Evolutionary conservation across 2,888 invertebrate genomes (phyloP).

Genomic region (Athripsodes cinereus): DNA sequence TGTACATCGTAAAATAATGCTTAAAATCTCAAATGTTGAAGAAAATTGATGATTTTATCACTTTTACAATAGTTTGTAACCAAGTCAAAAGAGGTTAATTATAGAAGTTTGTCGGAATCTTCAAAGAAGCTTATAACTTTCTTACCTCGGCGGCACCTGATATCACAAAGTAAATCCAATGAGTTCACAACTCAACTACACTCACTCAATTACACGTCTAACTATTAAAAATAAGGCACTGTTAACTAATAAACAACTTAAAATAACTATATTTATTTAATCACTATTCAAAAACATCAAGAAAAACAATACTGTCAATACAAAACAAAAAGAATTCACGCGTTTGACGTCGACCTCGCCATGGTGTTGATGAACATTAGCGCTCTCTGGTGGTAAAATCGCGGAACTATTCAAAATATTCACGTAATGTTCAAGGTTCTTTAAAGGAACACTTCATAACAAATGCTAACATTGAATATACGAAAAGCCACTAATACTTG

Average conservation of each 20-base stretch:
- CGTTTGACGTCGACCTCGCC: constrained; percentile 47
- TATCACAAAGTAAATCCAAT: constrained; percentile 43
- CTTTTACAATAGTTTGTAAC: constrained; percentile 13
- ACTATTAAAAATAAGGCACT: constrained; percentile 16
- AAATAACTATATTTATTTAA: constrained; percentile 19
- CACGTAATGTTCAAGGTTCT: constrained; percentile 2
- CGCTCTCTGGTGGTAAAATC: constrained; percentile 14
- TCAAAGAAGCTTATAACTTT: constrained; percentile 23
- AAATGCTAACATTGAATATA: background rate
- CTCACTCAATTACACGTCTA: constrained; percentile 21
- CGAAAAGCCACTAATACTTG: background rate
- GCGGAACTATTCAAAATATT: background rate
- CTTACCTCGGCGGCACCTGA: constrained; percentile 55
- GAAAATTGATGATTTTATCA: background rate
- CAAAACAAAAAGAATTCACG: constrained; percentile 47
- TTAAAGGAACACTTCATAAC: background rate
- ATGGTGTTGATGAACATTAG: constrained; percentile 37
- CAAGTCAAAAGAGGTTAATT: constrained; percentile 18
- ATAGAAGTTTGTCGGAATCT: constrained; percentile 24
- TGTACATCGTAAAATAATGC: background rate
- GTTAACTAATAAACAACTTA: constrained; percentile 11
- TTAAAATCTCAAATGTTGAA: background rate
- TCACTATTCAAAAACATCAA: constrained; percentile 36
- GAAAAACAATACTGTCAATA: constrained; percentile 42
- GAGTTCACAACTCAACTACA: constrained; percentile 33